A percentile compares a stretch with the other conserved stretches of the same genome.
Conservation (phyloP, 2,113 vertebrate genomes). For the Oxyruncus cristatus region DNA sequence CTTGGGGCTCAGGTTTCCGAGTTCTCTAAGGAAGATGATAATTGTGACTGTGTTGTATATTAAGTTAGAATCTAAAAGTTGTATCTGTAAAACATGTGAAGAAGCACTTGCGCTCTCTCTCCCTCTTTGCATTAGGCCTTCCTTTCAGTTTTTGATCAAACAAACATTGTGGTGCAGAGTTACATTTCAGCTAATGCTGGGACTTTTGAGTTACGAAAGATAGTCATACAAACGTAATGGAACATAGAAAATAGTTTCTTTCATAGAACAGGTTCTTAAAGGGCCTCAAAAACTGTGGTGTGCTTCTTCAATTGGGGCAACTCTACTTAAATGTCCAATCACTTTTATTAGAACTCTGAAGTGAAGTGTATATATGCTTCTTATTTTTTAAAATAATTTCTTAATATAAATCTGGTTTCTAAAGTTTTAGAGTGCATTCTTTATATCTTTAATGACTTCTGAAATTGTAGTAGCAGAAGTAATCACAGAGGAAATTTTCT, state of each 20-base stretch:
- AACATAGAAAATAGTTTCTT: not conserved
- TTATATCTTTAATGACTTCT: slow-evolving; percentile 22
- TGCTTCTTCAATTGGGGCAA: not conserved
- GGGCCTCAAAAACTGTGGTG: not conserved
- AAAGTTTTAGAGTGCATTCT: not conserved
- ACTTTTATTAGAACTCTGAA: not conserved
- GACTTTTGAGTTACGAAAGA: not conserved
- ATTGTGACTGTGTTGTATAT: slow-evolving; percentile 60
- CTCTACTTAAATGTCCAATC: not conserved
- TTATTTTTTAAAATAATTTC: not conserved
- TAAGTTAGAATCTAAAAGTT: slow-evolving; percentile 52
- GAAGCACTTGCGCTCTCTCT: not conserved
- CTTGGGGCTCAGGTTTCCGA: slow-evolving; percentile 70
- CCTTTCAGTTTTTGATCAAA: not conserved
- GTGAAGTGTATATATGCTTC: not conserved
- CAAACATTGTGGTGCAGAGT: not conserved
- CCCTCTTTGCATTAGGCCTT: not conserved
- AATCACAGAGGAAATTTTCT: slow-evolving; percentile 31
- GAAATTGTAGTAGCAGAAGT: slow-evolving; percentile 54
- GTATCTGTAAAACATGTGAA: slow-evolving; percentile 18
- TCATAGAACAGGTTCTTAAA: not conserved
- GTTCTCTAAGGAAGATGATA: slow-evolving; percentile 62
- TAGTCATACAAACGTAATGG: not conserved
- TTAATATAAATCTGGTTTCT: not conserved
- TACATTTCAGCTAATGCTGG: not conserved